Percentiles rank a stretch among this genome's conserved stretches.
Evolutionary conservation across 2,888 invertebrate genomes (phyloP).

Genomic region (Chelonus formosanus): DNA sequence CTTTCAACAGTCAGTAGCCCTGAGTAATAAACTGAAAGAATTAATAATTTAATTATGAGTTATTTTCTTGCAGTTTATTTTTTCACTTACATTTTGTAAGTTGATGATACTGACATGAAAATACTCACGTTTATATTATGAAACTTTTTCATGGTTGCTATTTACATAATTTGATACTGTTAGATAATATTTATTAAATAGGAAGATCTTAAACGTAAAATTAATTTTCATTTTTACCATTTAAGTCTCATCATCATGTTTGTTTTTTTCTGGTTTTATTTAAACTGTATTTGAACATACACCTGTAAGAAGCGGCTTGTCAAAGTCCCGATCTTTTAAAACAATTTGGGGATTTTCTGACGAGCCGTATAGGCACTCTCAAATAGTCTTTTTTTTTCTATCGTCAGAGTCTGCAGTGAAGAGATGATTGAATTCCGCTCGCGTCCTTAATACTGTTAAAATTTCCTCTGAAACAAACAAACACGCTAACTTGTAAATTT

Average conservation of each 20-base stretch:
- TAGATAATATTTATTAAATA: not conserved
- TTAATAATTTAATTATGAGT: conserved; percentile 16
- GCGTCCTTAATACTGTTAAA: conserved; percentile 69
- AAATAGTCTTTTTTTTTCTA: conserved; percentile 59
- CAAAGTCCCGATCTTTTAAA: conserved; percentile 49
- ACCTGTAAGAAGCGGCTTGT: conserved; percentile 51
- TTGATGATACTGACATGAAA: conserved; percentile 26
- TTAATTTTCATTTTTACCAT: not conserved
- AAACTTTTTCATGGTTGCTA: conserved; percentile 34
- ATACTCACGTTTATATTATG: conserved; percentile 25
- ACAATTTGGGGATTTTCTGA: conserved; percentile 46
- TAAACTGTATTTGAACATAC: conserved; percentile 52
- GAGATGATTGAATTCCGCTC: conserved; percentile 70
- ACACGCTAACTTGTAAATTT: not conserved
- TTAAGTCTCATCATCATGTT: not conserved
- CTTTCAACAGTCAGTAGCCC: conserved; percentile 43
- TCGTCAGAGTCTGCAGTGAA: conserved; percentile 61
- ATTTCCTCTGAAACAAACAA: conserved; percentile 69
- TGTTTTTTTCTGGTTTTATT: conserved; percentile 30
- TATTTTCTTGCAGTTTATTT: conserved; percentile 15
- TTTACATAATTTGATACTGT: conserved; percentile 45
- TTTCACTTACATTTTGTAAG: conserved; percentile 21
- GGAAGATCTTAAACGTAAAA: conserved; percentile 2
- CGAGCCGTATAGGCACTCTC: conserved; percentile 56
- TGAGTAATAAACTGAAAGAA: conserved; percentile 48